These are phyloP conservation scores for Clamator glandarius DNA, from an alignment of 2,797 vertebrate species.

Conservation along the genomic window DNA sequence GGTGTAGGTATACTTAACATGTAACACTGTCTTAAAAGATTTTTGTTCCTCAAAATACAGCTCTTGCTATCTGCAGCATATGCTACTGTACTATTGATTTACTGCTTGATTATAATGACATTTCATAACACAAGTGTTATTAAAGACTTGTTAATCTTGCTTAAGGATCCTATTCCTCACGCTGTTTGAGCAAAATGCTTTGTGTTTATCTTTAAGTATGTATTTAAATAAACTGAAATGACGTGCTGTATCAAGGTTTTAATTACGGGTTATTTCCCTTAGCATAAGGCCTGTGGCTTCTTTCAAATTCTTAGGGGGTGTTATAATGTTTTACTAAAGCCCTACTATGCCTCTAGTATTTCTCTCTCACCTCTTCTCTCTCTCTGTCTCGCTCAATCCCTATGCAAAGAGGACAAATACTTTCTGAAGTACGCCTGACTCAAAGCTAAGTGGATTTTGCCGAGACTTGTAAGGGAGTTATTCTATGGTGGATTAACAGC, in stretches of 20 bases:
- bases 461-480: background rate
- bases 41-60: background rate
- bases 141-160: slow-evolving; percentile 56
- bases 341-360: background rate
- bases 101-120: slow-evolving; percentile 50
- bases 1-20: background rate
- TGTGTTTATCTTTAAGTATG: slow-evolving; percentile 23
- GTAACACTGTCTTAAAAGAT: background rate
- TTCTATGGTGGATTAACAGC: background rate
- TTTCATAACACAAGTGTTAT: slow-evolving; percentile 59
- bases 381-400: background rate
- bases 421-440: slow-evolving; percentile 1
- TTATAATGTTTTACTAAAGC: background rate
- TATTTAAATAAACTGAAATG: slow-evolving; percentile 48
- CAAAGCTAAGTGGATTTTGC: slow-evolving; percentile 16
- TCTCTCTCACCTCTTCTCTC: background rate
- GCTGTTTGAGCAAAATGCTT: slow-evolving; percentile 57
- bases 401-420: background rate
- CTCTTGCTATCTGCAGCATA: background rate
- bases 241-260: slow-evolving; percentile 19
- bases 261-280: background rate
- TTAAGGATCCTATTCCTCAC: slow-evolving; percentile 45
- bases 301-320: fast-evolving
- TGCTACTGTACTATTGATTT: slow-evolving; percentile 47
- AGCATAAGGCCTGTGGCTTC: background rate